Evolutionary conservation across 2,888 invertebrate species (phyloP), one percentile per base, ranked within the genome.

Genomic region (Drosophila trichaetosa): DNA sequence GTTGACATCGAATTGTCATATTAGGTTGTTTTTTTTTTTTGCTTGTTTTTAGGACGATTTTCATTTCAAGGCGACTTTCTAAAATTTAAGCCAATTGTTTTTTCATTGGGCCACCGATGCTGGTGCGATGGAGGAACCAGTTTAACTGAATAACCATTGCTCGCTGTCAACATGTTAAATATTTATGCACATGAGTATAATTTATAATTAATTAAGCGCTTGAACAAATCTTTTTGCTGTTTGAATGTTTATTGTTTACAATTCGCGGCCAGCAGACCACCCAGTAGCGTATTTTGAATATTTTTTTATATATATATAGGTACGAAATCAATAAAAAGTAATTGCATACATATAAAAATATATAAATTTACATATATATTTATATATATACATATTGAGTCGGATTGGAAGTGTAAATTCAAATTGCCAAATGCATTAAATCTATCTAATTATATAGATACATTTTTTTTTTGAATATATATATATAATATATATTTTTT

Each of bases 121-220:
- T 21, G 42, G 6, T 21, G 21, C 3, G 3, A 7, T 21, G 2
- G 33, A 10, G 40, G 33, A 66, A 65, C 40, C 40, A 40, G 46
- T 24, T 51, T 6, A 40, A 18, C 21, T 33, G 49, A 38, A 49
- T 27, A 27, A 16, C 16, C 27, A 16, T 13, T 38, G 49, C 16
- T 7, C n/a, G 36, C 36, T 27, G 36, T 64, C 38, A 16, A 64
- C 16, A 63, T 38, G 16, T 31, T 6, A 31, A 49, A 36, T 29
- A 64, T 49, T 31, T 24, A 38, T 64, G 34, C 24, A 33, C 4
- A 46, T 24, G 21, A 24, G 46, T 16, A 46, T 2, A 4, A 16
- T 49, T 16, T 24, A 49, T n/a, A 49, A 64, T 63, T 49, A 64
- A 64, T 64, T 31, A 38, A 33, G n/a, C 8, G 38, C 21, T 4